Base-by-base conservation (phyloP, 2,113 vertebrate species). In the Silurus glanis region DNA sequence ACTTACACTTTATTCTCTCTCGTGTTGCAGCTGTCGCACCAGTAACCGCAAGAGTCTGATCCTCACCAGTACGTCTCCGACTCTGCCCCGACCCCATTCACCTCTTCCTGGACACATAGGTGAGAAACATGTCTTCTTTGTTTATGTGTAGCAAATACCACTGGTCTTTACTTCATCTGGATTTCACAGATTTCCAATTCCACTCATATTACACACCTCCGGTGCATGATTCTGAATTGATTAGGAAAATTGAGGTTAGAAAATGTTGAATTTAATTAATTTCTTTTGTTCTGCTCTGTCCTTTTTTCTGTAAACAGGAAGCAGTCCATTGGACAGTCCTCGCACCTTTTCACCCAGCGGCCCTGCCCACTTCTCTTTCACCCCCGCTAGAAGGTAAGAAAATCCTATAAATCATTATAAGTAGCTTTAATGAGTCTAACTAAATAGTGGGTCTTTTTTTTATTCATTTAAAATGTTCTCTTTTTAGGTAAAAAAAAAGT, bases 301-400 rank as follows among this genome's bases (percentile, higher is more conserved):
- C 86, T 2, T 88, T 56, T 75, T 76, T 49, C 49, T 74, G 19
- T 61, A 86, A 59, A 87, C 91, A 98, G 97, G 97, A 92, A 97
- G 96, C 92, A 98, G 97, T 87, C 97, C 97, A 9, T 90, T 98
- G 94, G 97, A 98, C 93, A 98, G 97, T 62, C 97, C 97, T 8
- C 94, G 97, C 67, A 98, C 97, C 92, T 98, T 98, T 93, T 98
- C 97, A 49, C 97, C 97, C 75, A 97, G 95, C 9, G 95, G 96
- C 59, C 97, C 97, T 0, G 97, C 97, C 85, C 97, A 98, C 91
- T 98, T 98, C 90, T 98, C 97, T 47, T 98, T 98, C 25, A 96
- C 97, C n/a, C 97, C 97, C 7, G 97, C 97, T 85, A 95, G 97
- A 94, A 97, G 97, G 97, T 98, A 91, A 83, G 85, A 72, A 71